These are phyloP conservation scores for Epiperipatus broadwayi DNA, from an alignment of 2,888 invertebrate species.

Conservation along the genomic window DNA sequence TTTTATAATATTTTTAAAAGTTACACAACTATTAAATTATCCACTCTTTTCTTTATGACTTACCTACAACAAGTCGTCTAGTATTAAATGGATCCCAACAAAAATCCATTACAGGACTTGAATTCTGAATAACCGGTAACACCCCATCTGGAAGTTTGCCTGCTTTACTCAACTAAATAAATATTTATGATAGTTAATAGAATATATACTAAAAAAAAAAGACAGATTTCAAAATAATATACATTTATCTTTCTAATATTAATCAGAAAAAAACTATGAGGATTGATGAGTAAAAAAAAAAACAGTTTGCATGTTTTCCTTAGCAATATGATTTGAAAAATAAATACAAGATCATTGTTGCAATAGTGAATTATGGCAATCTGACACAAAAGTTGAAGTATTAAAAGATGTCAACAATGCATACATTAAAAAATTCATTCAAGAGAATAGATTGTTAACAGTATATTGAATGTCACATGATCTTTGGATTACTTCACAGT, in stretches of 20 bases:
- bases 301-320: too few relatives aligned
- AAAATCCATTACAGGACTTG: constrained; percentile 73
- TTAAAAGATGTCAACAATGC: too few relatives aligned
- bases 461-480: too few relatives aligned
- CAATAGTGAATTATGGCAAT: too few relatives aligned
- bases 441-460: too few relatives aligned
- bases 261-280: background rate
- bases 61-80: constrained; percentile 51
- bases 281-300: too few relatives aligned
- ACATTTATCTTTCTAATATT: background rate
- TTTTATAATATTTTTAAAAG: too few relatives aligned
- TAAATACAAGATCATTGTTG: too few relatives aligned
- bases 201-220: background rate
- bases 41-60: constrained; percentile 17
- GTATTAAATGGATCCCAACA: constrained; percentile 81
- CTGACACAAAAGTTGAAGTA: too few relatives aligned
- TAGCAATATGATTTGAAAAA: too few relatives aligned
- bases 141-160: constrained; percentile 59
- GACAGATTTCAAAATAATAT: background rate
- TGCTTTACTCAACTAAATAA: constrained; percentile 42
- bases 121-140: constrained; percentile 69
- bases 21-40: background rate
- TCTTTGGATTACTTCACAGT: too few relatives aligned
- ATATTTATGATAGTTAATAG: constrained; percentile 1
- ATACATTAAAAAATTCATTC: too few relatives aligned